Evolutionary conservation across 1,140 invertebrate species (phyloP).

Genomic region (Apis florea): DNA sequence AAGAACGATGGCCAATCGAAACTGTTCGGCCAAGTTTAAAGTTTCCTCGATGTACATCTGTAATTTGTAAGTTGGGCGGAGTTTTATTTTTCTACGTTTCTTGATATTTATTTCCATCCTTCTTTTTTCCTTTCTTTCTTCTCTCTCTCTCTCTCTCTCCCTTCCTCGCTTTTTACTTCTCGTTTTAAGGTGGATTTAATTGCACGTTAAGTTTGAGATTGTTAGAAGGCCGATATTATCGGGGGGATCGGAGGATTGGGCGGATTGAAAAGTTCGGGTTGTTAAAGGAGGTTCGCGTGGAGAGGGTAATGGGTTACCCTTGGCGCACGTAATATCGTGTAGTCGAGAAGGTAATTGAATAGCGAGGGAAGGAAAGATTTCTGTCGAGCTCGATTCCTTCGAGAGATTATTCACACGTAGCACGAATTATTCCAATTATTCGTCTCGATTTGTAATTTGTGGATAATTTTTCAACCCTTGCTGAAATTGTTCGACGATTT

Average conservation of each 20-base stretch:
- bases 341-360: not conserved
- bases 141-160: not conserved
- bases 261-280: not conserved
- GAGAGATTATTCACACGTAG: not conserved
- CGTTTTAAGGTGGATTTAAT: not conserved
- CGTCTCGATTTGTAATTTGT: no score
- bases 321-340: not conserved
- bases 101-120: not conserved
- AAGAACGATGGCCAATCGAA: slow-evolving; percentile 28
- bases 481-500: no score
- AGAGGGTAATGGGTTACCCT: no score
- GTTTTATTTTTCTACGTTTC: not conserved
- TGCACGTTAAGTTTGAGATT: not conserved
- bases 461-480: no score
- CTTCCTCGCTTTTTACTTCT: not conserved
- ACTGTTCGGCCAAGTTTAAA: not conserved
- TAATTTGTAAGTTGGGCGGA: not conserved
- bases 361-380: not conserved
- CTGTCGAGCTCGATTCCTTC: not conserved
- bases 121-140: no score
- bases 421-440: no score
- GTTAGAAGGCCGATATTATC: not conserved
- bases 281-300: not conserved
- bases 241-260: not conserved
- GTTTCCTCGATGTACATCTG: not conserved